Conservation (phyloP, 2,797 vertebrate species). For the Notolepis coatsorum region DNA sequence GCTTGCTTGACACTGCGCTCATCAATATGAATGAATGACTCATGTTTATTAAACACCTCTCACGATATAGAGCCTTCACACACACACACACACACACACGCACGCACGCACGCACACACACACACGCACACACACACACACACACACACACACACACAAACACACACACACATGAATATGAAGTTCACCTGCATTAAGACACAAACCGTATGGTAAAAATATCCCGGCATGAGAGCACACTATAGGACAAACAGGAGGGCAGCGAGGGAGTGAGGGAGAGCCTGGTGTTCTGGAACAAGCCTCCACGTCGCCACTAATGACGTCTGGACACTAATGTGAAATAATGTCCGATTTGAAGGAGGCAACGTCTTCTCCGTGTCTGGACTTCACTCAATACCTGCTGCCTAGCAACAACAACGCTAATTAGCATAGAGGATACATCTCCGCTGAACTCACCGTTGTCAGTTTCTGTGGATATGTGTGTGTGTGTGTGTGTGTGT, state of each 20-base stretch:
- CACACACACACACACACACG: no score
- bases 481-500: neutral
- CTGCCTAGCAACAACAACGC: slow-evolving; percentile 28
- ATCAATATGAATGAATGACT: slow-evolving; percentile 4
- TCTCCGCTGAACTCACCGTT: neutral
- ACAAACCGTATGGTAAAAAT: neutral
- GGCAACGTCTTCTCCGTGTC: neutral
- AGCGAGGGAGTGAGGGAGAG: neutral
- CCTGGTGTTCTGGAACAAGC: neutral
- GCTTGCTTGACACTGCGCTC: neutral
- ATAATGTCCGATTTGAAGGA: neutral
- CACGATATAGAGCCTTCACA: neutral
- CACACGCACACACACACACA: slow-evolving; percentile 3
- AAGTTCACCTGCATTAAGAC: no score
- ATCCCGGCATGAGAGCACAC: no score
- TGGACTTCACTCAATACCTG: slow-evolving; percentile 11
- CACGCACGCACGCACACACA: neutral
- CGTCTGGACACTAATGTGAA: slow-evolving; percentile 3
- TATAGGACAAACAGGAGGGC: no score
- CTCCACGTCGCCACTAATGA: neutral
- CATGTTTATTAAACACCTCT: slow-evolving; percentile 2
- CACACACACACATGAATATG: no score
- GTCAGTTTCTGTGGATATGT: neutral
- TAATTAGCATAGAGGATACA: slow-evolving; percentile 20
- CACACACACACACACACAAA: no score